These are phyloP conservation scores for Drosophila differens DNA, from an alignment of 2,888 invertebrate species.

Conservation along the genomic window DNA sequence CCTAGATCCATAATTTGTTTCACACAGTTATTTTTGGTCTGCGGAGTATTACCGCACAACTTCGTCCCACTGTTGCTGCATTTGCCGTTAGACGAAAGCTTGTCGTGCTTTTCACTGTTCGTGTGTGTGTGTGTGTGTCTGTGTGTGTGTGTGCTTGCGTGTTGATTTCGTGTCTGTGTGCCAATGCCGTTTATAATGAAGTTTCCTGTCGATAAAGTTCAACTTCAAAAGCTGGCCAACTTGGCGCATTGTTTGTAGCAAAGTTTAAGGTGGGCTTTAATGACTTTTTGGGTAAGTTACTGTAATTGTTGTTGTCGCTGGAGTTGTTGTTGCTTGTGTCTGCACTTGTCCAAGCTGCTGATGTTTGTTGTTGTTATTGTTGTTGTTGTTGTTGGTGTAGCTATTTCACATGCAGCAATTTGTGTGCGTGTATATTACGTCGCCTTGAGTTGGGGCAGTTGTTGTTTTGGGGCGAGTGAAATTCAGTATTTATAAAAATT, in stretches of 20 bases:
- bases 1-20: conserved; percentile 56
- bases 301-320: conserved; percentile 5
- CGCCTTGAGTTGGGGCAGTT: conserved; percentile 40
- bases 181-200: conserved; percentile 79
- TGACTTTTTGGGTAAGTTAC: conserved; percentile 45
- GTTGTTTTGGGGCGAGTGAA: conserved; percentile 3
- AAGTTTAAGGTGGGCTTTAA: conserved; percentile 65
- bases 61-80: conserved; percentile 49
- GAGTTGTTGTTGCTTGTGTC: conserved; percentile 14
- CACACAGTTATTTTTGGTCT: conserved; percentile 59
- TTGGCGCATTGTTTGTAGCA: conserved; percentile 28
- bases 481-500: conserved; percentile 12
- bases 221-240: conserved; percentile 60
- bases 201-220: conserved; percentile 78
- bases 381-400: neutral
- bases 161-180: conserved; percentile 52
- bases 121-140: neutral
- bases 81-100: conserved; percentile 57
- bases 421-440: conserved; percentile 27
- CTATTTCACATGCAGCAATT: conserved; percentile 43
- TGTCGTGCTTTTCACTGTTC: conserved; percentile 7
- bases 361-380: conserved; percentile 21
- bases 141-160: conserved; percentile 17
- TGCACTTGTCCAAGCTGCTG: conserved; percentile 32
- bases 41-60: conserved; percentile 55